Evolutionary conservation across 2,797 vertebrate genomes (phyloP).

Genomic region (Australoheros facetus): DNA sequence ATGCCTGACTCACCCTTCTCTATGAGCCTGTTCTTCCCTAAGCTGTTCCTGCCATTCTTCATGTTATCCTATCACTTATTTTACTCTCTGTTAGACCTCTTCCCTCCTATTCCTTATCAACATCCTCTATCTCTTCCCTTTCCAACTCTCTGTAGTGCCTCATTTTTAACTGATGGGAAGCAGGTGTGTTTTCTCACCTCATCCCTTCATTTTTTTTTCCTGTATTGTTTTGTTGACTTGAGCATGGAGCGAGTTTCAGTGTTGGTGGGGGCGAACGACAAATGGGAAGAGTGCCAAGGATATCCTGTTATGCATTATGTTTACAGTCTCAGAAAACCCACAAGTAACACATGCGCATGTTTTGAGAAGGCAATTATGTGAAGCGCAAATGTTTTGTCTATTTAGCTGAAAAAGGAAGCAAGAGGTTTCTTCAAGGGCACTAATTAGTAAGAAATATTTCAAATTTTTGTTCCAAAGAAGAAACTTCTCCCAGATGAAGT

Average conservation of each 20-base stretch:
- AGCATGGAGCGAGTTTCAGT: constrained; percentile 10
- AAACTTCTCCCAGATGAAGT: background rate
- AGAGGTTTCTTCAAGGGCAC: background rate
- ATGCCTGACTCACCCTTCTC: constrained; percentile 2
- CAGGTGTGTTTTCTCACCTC: constrained; percentile 60
- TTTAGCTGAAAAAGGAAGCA: background rate
- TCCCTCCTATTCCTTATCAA: background rate
- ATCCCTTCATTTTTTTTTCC: constrained; percentile 37
- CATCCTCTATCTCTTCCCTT: background rate
- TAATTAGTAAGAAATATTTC: background rate
- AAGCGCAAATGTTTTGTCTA: background rate
- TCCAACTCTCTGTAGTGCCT: background rate
- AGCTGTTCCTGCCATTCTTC: constrained; percentile 12
- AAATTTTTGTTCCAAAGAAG: no score
- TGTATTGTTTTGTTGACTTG: constrained; percentile 46
- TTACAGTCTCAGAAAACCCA: background rate
- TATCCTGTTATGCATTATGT: background rate
- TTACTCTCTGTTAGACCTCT: constrained; percentile 3
- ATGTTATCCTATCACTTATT: background rate
- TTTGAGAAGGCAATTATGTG: background rate
- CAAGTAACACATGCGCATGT: background rate
- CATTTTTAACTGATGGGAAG: constrained; percentile 39
- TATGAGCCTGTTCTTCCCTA: background rate
- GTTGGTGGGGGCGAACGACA: constrained; percentile 17
- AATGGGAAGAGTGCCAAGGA: constrained; percentile 21